A percentile compares a stretch with the other conserved stretches of the same genome.
These are phyloP conservation scores for Bilobella aurantiaca DNA, from an alignment of 1,140 invertebrate species.

Conservation along the genomic window DNA sequence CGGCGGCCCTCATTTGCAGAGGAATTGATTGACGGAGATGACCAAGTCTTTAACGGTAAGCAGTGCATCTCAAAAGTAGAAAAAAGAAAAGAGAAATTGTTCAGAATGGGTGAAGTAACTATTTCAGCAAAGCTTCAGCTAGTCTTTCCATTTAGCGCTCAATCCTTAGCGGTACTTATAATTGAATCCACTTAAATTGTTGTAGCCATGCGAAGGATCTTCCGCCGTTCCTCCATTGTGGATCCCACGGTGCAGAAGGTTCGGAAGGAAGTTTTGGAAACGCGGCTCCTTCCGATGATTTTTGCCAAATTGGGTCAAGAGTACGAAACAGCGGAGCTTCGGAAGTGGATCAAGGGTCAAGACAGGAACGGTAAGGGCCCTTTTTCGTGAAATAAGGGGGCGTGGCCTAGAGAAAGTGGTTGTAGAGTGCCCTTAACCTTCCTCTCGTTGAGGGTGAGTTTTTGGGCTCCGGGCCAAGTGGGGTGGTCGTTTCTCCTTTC, in stretches of 20 bases:
- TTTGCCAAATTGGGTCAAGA: conserved; percentile 6
- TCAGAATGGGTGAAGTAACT: no score
- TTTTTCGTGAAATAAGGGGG: background rate
- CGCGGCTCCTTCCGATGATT: conserved; percentile 5
- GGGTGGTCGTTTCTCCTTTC: background rate
- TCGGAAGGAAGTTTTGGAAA: conserved; percentile 1
- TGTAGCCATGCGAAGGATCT: conserved; percentile 7
- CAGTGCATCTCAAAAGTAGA: no score
- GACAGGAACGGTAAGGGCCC: background rate
- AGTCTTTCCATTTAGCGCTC: no score
- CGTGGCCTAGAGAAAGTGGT: background rate
- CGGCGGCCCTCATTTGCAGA: background rate
- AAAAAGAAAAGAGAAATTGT: no score
- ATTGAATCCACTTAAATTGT: background rate
- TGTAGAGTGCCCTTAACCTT: no score
- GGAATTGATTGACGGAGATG: background rate
- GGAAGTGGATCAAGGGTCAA: conserved; percentile 1
- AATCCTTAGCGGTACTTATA: background rate
- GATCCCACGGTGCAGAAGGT: background rate
- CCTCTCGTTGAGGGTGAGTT: no score
- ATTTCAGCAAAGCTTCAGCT: no score
- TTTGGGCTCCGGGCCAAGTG: background rate
- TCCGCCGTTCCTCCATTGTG: background rate
- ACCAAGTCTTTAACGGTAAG: background rate
- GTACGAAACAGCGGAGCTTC: background rate